A percentile compares a stretch with the other conserved stretches of the same genome.
Conservation (phyloP, 2,113 vertebrate species). For the Otus sunia region DNA sequence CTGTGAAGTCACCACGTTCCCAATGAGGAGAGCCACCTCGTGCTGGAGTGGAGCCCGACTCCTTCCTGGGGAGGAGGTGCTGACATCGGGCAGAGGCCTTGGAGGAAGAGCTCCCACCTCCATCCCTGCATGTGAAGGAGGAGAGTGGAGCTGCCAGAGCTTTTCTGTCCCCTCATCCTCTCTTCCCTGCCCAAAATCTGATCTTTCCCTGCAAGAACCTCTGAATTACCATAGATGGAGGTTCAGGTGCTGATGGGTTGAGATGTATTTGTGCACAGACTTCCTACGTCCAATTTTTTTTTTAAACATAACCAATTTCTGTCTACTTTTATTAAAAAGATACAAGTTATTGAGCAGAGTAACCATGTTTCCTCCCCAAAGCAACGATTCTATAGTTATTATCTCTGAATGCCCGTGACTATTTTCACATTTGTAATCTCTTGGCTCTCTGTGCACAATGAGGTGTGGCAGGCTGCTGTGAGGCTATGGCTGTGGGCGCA, state of each 20-base stretch:
- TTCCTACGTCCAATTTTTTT: not conserved
- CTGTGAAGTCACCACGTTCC: not conserved
- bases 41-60: not conserved
- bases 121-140: rapidly evolving
- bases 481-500: not conserved
- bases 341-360: not conserved
- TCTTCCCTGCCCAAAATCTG: not conserved
- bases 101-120: not conserved
- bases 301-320: too few relatives aligned
- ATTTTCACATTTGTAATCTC: not conserved
- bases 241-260: not conserved
- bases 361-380: not conserved
- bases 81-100: not conserved
- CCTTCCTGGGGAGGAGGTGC: not conserved
- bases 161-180: not conserved
- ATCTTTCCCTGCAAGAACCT: not conserved
- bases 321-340: not conserved
- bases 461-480: not conserved
- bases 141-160: rapidly evolving
- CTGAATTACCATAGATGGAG: not conserved
- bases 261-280: not conserved
- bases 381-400: too few relatives aligned
- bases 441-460: rapidly evolving
- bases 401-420: rapidly evolving
- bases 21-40: not conserved